Evolutionary conservation across 2,888 invertebrate genomes (phyloP), one percentile per base, ranked within the genome.

Genomic region (Aphrophora alni): DNA sequence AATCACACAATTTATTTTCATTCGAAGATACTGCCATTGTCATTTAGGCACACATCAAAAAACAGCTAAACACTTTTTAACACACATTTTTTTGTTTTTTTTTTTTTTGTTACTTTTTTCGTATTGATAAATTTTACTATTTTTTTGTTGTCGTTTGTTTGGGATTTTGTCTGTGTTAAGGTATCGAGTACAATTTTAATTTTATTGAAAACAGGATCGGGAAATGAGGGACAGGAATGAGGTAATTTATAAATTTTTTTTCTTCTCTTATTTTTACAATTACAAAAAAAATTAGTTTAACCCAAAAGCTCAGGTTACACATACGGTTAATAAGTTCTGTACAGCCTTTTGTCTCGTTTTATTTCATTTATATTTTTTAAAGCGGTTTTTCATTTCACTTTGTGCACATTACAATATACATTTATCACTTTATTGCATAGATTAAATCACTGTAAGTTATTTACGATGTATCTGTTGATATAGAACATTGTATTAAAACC

Each of bases 41-140:
- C 59, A 21, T 59, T 59, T 59, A 59, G 59, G 59, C 59, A 59
- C 59, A 59, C 59, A 59, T 59, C 59, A 59, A 59, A 59, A 59
- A 59, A 59, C 59, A 59, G 59, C 59, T 59, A 59, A 44, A 59
- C 59, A 59, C 59, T 59, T 59, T 59, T 59, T 59, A 59, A 59
- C 59, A 59, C 59, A 59, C 59, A 59, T 59, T 59, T 59, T 59
- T 59, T 59, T 59, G 59, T 3, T 59, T 59, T 21, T 21, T 59
- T 59, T n/a, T 59, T 59, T 59, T n/a, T 59, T 21, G 59, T 59
- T 12, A 59, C 21, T n/a, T n/a, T n/a, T n/a, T n/a, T n/a, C n/a
- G n/a, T 59, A 59, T 59, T 59, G 59, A 21, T 59, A n/a, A 59
- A 12, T 59, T 59, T 59, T 59, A 7, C 17, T 2, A 2, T 44